Evolutionary conservation across 2,888 invertebrate species (phyloP).

Genomic region (Halictus ligatus): DNA sequence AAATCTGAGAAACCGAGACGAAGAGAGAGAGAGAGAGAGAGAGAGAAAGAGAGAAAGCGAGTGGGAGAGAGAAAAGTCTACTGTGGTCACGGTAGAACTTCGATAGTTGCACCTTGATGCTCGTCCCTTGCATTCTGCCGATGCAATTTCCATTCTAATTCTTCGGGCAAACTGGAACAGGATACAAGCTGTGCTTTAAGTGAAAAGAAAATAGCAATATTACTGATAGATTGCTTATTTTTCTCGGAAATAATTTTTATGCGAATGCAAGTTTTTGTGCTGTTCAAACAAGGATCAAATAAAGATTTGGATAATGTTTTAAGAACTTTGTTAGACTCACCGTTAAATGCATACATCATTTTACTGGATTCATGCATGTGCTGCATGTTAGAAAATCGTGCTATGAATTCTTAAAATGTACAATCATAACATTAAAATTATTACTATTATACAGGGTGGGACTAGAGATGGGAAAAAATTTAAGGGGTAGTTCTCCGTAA

Average conservation of each 20-base stretch:
- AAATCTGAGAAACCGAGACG: not conserved
- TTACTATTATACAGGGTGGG: too few relatives aligned
- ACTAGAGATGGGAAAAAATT: too few relatives aligned
- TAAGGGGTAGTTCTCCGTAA: too few relatives aligned
- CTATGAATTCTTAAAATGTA: too few relatives aligned
- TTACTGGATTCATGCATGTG: too few relatives aligned
- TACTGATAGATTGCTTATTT: too few relatives aligned
- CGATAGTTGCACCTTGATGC: not conserved
- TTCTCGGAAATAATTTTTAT: not conserved
- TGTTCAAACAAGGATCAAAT: too few relatives aligned
- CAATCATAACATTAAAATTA: too few relatives aligned
- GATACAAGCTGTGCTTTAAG: not conserved
- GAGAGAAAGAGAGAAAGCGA: not conserved
- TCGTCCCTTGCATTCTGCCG: not conserved
- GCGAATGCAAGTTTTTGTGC: not conserved
- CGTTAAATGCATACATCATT: too few relatives aligned
- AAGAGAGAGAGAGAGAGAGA: not conserved
- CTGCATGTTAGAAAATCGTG: too few relatives aligned
- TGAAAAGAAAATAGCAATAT: not conserved
- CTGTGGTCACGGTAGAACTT: not conserved
- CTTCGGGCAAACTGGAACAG: not conserved
- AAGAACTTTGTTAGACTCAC: too few relatives aligned
- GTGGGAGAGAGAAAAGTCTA: not conserved
- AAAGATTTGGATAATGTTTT: too few relatives aligned
- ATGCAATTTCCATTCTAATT: not conserved